These are phyloP conservation scores for Mactra quadrangularis DNA, from an alignment of 1,140 invertebrate species.

Conservation along the genomic window DNA sequence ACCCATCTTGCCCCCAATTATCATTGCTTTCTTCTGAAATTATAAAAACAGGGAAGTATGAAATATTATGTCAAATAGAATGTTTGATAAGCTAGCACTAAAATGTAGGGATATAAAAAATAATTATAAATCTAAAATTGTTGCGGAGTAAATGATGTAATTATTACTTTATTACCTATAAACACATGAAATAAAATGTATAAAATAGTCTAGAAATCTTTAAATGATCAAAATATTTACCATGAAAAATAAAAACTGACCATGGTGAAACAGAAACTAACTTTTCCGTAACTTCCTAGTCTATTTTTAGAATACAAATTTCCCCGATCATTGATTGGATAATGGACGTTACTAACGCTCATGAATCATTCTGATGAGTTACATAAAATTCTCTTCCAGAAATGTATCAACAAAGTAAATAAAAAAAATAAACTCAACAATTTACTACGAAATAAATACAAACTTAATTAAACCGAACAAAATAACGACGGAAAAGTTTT, in stretches of 20 bases:
- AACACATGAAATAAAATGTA: background rate
- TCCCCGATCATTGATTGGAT: conserved; percentile 6
- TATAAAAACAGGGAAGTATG: background rate
- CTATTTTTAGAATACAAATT: conserved; percentile 18
- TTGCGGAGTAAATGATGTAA: background rate
- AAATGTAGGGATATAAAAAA: background rate
- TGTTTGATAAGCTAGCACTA: background rate
- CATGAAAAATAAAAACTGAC: background rate
- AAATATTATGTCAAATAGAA: background rate
- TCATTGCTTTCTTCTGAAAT: conserved; percentile 27
- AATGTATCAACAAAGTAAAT: background rate
- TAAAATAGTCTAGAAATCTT: background rate
- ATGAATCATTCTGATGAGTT: conserved; percentile 10
- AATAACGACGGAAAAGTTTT: background rate
- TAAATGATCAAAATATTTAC: background rate
- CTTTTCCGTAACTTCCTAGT: conserved; percentile 28
- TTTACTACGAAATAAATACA: background rate
- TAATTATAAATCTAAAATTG: background rate
- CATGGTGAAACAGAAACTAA: too few relatives aligned
- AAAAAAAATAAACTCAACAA: background rate
- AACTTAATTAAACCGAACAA: background rate
- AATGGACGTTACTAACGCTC: background rate
- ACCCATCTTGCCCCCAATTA: conserved; percentile 31
- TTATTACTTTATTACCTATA: background rate
- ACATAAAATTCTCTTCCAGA: background rate